Evolutionary conservation across 2,113 vertebrate species (phyloP).

Genomic region (Leptosomus discolor): DNA sequence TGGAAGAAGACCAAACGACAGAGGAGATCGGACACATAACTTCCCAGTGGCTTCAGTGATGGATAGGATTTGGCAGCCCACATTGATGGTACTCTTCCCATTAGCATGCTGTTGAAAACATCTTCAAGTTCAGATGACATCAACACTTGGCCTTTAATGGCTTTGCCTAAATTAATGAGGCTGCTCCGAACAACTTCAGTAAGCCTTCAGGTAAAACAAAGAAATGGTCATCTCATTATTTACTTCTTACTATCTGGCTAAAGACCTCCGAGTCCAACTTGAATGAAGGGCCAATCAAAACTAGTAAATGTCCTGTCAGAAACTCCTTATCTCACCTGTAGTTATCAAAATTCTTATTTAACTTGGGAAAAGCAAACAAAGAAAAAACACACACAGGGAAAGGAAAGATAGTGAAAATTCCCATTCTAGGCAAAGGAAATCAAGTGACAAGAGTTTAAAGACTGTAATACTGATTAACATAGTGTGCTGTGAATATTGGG

Average conservation of each 20-base stretch:
- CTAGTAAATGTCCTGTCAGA: background rate
- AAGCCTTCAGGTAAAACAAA: constrained; percentile 71
- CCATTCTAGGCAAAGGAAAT: background rate
- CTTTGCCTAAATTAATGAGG: constrained; percentile 83
- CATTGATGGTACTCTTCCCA: constrained; percentile 86
- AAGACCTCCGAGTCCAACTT: background rate
- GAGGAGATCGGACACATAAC: constrained; percentile 85
- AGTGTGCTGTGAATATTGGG: background rate
- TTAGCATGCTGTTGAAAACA: constrained; percentile 86
- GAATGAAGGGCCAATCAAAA: background rate
- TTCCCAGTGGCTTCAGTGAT: constrained; percentile 87
- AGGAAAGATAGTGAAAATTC: background rate
- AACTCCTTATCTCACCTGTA: background rate
- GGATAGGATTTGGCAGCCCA: constrained; percentile 93
- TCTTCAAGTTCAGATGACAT: constrained; percentile 92
- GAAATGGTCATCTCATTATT: background rate
- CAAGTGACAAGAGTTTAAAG: background rate
- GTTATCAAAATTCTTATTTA: background rate
- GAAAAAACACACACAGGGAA: background rate
- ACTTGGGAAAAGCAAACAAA: background rate
- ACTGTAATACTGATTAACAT: background rate
- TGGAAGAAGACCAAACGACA: constrained; percentile 85
- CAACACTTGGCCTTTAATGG: constrained; percentile 89
- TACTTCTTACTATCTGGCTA: background rate
- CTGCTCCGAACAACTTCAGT: constrained; percentile 83